These are phyloP conservation scores for Euleptes europaea DNA, from an alignment of 2,113 vertebrate species.

Conservation along the genomic window DNA sequence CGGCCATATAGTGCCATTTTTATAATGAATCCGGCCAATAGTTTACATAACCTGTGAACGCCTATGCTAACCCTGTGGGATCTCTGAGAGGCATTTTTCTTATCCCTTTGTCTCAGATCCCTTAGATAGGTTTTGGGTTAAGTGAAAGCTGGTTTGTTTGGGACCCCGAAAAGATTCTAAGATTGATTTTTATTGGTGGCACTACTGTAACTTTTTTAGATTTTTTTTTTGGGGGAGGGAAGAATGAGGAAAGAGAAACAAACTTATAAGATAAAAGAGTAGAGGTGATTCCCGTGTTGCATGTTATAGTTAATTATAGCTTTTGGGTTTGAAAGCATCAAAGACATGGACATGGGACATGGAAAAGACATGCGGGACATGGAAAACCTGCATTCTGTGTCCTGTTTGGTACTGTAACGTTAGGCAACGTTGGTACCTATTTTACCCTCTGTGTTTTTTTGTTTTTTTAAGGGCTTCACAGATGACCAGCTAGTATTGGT, in stretches of 20 bases:
- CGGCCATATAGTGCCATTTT: no score
- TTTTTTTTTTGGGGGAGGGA: no score
- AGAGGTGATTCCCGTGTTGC: not conserved
- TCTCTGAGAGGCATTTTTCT: not conserved
- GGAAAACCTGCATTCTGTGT: not conserved
- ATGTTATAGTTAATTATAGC: not conserved
- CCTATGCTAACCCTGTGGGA: not conserved
- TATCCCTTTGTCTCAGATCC: not conserved
- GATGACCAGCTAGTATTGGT: constrained; percentile 91
- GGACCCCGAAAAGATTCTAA: no score
- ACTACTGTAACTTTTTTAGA: no score
- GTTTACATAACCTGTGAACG: not conserved
- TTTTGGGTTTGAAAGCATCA: not conserved
- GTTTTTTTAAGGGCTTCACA: constrained; percentile 85
- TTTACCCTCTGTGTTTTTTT: not conserved
- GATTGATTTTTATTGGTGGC: no score
- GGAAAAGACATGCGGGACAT: no score
- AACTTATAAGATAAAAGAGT: no score
- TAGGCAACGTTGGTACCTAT: not conserved
- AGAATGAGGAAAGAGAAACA: no score
- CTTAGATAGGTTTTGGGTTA: not conserved
- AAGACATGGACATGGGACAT: no score
- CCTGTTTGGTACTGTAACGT: not conserved
- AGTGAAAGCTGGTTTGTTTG: no score
- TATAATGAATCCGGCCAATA: not conserved